Evolutionary conservation across 2,888 invertebrate genomes (phyloP).

Genomic region (Sesamia inferens): DNA sequence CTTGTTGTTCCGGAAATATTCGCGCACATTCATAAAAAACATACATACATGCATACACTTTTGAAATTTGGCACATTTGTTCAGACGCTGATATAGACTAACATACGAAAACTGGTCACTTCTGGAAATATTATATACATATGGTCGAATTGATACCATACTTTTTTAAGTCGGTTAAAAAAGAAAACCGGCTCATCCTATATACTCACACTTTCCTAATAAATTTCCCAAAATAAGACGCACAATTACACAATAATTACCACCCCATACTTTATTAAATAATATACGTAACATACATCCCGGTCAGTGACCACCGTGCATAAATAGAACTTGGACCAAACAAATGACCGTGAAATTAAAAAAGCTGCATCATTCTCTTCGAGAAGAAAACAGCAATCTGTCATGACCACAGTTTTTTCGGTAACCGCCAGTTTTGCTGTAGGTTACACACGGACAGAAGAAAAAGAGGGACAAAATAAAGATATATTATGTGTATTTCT

Average conservation of each 20-base stretch:
- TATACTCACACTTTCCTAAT: not conserved
- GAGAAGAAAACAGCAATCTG: constrained; percentile 49
- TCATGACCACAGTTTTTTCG: constrained; percentile 48
- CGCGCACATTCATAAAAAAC: too few species aligned
- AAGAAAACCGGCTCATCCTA: too few species aligned
- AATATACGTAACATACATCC: constrained; percentile 9
- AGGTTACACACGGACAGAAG: not conserved
- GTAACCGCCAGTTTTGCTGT: constrained; percentile 31
- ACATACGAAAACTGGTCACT: too few species aligned
- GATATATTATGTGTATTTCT: constrained; percentile 2
- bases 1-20: too few species aligned
- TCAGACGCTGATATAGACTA: too few species aligned
- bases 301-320: constrained; percentile 22
- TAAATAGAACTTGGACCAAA: constrained; percentile 46
- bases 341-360: constrained; percentile 51
- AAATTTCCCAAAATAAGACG: not conserved
- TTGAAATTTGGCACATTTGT: too few species aligned
- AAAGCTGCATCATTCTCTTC: constrained; percentile 38
- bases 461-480: constrained; percentile 3
- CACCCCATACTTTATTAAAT: constrained; percentile 2
- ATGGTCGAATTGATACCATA: too few species aligned
- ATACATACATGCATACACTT: too few species aligned
- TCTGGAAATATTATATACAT: too few species aligned
- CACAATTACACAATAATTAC: not conserved
- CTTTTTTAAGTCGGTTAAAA: too few species aligned